Base-by-base conservation (phyloP, 2,888 invertebrate genomes). In the Loripinus fragilis region DNA sequence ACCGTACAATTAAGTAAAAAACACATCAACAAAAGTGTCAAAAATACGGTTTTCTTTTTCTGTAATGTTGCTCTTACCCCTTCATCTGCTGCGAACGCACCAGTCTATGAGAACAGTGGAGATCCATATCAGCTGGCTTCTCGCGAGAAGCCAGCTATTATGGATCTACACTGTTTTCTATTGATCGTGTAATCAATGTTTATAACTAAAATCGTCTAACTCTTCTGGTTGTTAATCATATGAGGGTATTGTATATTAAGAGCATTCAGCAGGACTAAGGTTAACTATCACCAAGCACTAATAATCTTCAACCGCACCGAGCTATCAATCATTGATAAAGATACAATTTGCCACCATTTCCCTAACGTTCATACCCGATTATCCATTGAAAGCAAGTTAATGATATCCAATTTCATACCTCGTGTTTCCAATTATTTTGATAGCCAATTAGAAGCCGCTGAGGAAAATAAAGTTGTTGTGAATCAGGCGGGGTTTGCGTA, bases 261-360 rank as follows among this genome's bases (percentile, higher is more conserved):
- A n/a, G n/a, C n/a, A n/a, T n/a, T n/a, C n/a, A n/a, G n/a, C n/a
- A n/a, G n/a, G n/a, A n/a, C n/a, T n/a, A n/a, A n/a, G n/a, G n/a
- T n/a, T n/a, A 55, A 55, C 15, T 25, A 55, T 55, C 55, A 28
- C 28, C 55, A 55, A 55, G 28, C 55, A 55, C 10, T 55, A 55
- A 55, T 55, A 55, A 55, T 55, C 55, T 55, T 28, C 55, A 55
- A 48, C 55, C 55, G 55, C 55, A 55, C 68, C 64, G 45, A 35
- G 48, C 25, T 77, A 84, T 84, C 84, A 81, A 84, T 84, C 84
- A 81, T 64, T 72, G 65, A 84, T 84, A 81, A 84, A 81, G 78
- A 84, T 84, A 81, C 81, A 84, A 84, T 84, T 84, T 84, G 84
- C 81, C 81, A 84, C 78, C 73, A 79, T 78, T 84, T 81, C 79